A percentile compares a stretch with the other conserved stretches of the same genome.
Evolutionary conservation across 2,113 vertebrate genomes (phyloP).

Genomic region (Epinephelus fuscoguttatus): DNA sequence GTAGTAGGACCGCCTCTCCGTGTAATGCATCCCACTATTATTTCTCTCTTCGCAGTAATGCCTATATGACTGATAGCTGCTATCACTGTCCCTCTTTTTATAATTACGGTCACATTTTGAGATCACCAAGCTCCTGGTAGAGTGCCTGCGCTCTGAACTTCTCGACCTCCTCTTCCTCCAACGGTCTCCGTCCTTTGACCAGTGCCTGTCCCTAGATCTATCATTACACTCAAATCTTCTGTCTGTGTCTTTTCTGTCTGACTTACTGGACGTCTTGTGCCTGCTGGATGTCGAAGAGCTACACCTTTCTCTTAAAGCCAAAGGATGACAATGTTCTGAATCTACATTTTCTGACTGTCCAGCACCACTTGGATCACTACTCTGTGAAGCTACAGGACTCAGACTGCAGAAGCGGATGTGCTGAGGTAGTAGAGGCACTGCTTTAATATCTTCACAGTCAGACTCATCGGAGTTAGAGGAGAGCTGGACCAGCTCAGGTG

Average conservation of each 20-base stretch:
- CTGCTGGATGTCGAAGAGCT: slow-evolving; percentile 31
- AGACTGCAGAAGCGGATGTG: slow-evolving; percentile 84
- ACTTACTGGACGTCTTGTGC: slow-evolving; percentile 32
- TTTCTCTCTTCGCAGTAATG: slow-evolving; percentile 84
- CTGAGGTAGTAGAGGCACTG: slow-evolving; percentile 76
- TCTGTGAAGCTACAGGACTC: slow-evolving; percentile 81
- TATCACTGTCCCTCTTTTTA: slow-evolving; percentile 82
- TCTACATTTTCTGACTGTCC: slow-evolving; percentile 64
- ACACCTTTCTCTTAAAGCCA: slow-evolving; percentile 36
- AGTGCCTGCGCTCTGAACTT: slow-evolving; percentile 78
- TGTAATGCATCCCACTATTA: slow-evolving; percentile 80
- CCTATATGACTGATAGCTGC: slow-evolving; percentile 81
- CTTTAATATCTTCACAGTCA: slow-evolving; percentile 78
- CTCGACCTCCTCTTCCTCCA: slow-evolving; percentile 79
- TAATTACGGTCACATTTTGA: slow-evolving; percentile 80
- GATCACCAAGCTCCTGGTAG: slow-evolving; percentile 80
- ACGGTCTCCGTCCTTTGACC: slow-evolving; percentile 83
- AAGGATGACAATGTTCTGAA: slow-evolving; percentile 1
- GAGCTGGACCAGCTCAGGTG: slow-evolving; percentile 94
- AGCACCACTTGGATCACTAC: slow-evolving; percentile 63
- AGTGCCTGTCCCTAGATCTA: slow-evolving; percentile 68
- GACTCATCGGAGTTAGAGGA: slow-evolving; percentile 94
- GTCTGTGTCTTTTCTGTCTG: slow-evolving; percentile 52
- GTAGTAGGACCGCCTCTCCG: slow-evolving; percentile 80
- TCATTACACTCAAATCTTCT: slow-evolving; percentile 75